Percentiles rank a stretch among this genome's conserved stretches.
phyloP scores from a whole-genome alignment of 2,113 vertebrate species.

The Galemys pyrenaicus region DNA sequence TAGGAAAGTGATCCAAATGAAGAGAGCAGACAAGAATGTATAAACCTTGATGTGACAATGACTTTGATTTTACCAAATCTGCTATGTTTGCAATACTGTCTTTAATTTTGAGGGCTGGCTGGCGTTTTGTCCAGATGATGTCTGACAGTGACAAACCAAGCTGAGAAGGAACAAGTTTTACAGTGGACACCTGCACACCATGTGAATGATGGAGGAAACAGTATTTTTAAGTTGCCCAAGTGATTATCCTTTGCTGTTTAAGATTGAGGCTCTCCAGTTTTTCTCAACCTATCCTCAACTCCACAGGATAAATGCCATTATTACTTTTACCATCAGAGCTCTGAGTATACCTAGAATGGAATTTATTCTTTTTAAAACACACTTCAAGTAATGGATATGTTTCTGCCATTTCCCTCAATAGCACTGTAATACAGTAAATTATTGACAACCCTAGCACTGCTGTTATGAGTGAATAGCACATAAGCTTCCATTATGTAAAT shows the following conservation, averaged over 20 bases:
- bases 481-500: slow-evolving; percentile 48
- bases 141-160: slow-evolving; percentile 89
- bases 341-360: neutral
- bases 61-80: slow-evolving; percentile 92
- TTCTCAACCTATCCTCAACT: neutral
- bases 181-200: slow-evolving; percentile 91
- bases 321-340: slow-evolving; percentile 23
- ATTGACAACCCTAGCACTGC: slow-evolving; percentile 8
- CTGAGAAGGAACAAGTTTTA: slow-evolving; percentile 90
- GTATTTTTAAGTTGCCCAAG: neutral
- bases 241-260: neutral
- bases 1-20: slow-evolving; percentile 91
- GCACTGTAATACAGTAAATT: neutral
- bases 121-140: slow-evolving; percentile 92
- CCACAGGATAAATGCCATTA: neutral
- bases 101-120: slow-evolving; percentile 89
- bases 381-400: neutral
- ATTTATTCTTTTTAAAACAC: slow-evolving; percentile 6
- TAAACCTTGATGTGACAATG: slow-evolving; percentile 91
- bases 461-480: slow-evolving; percentile 31
- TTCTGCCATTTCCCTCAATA: neutral
- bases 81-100: slow-evolving; percentile 88
- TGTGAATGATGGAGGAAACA: slow-evolving; percentile 90
- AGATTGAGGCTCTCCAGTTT: neutral
- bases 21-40: slow-evolving; percentile 89